Base-by-base conservation (phyloP, 2,888 invertebrate genomes). In the Griposia aprilina region DNA sequence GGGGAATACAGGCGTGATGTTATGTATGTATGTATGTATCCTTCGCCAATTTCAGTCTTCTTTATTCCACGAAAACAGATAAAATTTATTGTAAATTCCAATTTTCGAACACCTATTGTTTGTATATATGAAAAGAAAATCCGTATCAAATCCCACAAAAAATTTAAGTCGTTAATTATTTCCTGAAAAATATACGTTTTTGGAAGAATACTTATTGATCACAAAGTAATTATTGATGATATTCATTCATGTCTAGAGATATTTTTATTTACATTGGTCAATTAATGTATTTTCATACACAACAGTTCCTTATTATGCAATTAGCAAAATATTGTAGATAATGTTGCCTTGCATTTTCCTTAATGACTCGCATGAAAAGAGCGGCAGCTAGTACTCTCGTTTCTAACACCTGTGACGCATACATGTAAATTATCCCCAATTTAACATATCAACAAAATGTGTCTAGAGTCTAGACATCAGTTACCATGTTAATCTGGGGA, bases 381-480 rank as follows among this genome's bases (percentile, higher is more conserved):
- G 10, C 10, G 10, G 45, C 45, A 45, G 45, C 10, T 45, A 10
- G 10, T 15, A 26, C 50, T 65, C 30, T 17, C 23, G 23, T 55
- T 83, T 57, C 8, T 13, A 83, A 52, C n/a, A 23, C 30, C 8
- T 63, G 13, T 68, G 80, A 52, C 55, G 52, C 70, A 45, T 17
- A 17, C 36, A 67, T 79, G 71, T 57, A 84, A 74, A 80, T 79
- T 57, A 63, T 62, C n/a, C 20, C 2, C 50, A 84, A 68, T 36
- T 71, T 78, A 48, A 78, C 62, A 67, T 79, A 57, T 23, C 23
- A 55, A 85, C 74, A 71, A 82, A 82, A 80, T 82, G 57, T 71
- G 73, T 81, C 67, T 81, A 55, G 41, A 36, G 85, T 80, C 85
- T 80, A 82, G 82, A 68, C 82, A 81, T 36, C 8, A 63, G 50